These are phyloP conservation scores for Synodontis membranacea DNA, from an alignment of 2,113 vertebrate species.

Conservation along the genomic window DNA sequence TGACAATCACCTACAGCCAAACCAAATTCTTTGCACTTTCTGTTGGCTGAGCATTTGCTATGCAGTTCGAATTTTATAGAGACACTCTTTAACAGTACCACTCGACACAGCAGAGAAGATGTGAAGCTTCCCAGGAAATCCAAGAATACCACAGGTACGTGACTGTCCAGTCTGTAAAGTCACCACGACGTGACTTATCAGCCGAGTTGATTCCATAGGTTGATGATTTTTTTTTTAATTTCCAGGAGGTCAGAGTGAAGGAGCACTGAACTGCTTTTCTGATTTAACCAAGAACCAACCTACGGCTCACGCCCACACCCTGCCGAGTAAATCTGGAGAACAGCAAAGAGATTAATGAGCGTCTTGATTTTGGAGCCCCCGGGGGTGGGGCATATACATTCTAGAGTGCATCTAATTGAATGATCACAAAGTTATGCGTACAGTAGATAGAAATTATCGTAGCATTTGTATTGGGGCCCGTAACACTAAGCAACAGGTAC, in stretches of 20 bases:
- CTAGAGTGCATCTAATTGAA: background rate
- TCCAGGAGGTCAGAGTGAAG: background rate
- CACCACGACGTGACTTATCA: background rate
- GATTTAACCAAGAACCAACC: background rate
- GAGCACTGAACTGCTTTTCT: background rate
- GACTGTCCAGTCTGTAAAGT: background rate
- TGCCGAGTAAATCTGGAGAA: background rate
- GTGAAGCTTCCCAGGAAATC: background rate
- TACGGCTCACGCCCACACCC: background rate
- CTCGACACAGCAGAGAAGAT: background rate
- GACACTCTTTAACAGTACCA: background rate
- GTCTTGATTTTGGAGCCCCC: too few relatives aligned
- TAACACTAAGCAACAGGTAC: background rate
- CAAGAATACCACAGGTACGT: background rate
- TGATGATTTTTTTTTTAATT: background rate
- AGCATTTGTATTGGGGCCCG: background rate
- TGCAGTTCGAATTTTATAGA: constrained; percentile 21
- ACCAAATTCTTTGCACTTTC: constrained; percentile 49
- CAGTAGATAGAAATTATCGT: background rate
- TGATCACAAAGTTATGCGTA: background rate
- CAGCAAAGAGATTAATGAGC: background rate
- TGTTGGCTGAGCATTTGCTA: constrained; percentile 30
- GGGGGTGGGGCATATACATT: background rate
- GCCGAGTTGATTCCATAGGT: background rate
- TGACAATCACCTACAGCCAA: constrained; percentile 61